Evolutionary conservation across 2,797 vertebrate species (phyloP), one percentile per base, ranked within the genome.

Genomic region (Ceyx erithaca): DNA sequence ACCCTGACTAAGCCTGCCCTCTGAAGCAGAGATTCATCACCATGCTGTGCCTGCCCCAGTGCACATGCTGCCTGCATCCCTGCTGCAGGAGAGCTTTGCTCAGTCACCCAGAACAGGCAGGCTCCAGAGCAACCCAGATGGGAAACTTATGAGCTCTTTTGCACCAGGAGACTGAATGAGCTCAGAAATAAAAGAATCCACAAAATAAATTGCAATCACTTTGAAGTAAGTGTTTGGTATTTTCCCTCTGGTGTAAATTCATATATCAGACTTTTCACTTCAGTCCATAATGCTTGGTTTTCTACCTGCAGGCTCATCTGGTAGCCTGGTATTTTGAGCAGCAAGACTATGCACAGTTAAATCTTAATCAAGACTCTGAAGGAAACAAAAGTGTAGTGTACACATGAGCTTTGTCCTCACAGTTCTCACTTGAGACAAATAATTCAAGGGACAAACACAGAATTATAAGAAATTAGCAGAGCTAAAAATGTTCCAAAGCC

Each of bases 21-120:
- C 33, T 13, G 26, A 55, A 68, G 61, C 41, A 49, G 33, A 45
- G 45, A 18, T 30, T 35, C 17, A 22, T 1, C 48, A 33, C 19
- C 10, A 6, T 0, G 1, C 19, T 45, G 28, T 3, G 31, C 14
- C 66, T 33, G 33, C 33, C 33, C 33, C 33, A 33, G 33, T 33
- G 33, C 33, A 33, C 33, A 33, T 33, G 33, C 33, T 3, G 31
- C 14, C 66, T 73, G 30, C 4, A 33, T 6, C 45, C 57, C 1
- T 1, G 35, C 1, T 6, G 17, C 26, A 23, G 49, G 66, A 84
- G 58, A 54, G 30, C 4, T 35, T 68, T 80, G 51, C 67, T 83
- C 30, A 10, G 13, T 12, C 33, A 54, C 18, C 46, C n/a, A 1
- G 10, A 61, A 68, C 8, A 75, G 37, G 14, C 12, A 78, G 52